Evolutionary conservation across 2,113 vertebrate species (phyloP).

Genomic region (Procavia capensis): DNA sequence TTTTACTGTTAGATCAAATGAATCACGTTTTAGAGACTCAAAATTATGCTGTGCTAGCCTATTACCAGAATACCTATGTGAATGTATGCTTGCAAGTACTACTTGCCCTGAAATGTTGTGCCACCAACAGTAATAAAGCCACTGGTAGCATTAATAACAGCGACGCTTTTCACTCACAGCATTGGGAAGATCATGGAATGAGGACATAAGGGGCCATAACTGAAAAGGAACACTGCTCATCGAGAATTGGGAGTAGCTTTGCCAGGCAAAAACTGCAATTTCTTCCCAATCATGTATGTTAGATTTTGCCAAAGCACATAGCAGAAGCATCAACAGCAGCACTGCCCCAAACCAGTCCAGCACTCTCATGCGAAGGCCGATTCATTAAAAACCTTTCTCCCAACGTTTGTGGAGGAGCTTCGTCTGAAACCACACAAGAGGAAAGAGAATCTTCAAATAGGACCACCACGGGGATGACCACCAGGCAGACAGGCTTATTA

Average conservation of each 20-base stretch:
- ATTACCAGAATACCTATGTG: background rate
- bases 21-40: background rate
- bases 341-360: constrained; percentile 69
- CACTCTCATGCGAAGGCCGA: constrained; percentile 80
- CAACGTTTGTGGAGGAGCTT: constrained; percentile 84
- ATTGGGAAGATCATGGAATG: background rate
- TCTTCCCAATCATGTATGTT: constrained; percentile 61
- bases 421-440: constrained; percentile 85
- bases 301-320: constrained; percentile 65
- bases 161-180: background rate
- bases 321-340: constrained; percentile 65
- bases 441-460: constrained; percentile 87
- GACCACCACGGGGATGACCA: constrained; percentile 88
- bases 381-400: constrained; percentile 85
- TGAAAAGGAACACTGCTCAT: background rate
- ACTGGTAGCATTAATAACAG: background rate
- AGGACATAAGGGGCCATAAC: background rate
- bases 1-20: constrained; percentile 29
- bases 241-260: background rate
- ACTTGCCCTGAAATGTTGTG: background rate
- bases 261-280: constrained; percentile 40
- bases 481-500: constrained; percentile 85
- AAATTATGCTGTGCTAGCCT: background rate
- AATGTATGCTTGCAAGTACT: background rate
- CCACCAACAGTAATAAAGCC: background rate